These are phyloP conservation scores for Styela clava DNA, from an alignment of 23 tunicate genomes.

Conservation along the genomic window DNA sequence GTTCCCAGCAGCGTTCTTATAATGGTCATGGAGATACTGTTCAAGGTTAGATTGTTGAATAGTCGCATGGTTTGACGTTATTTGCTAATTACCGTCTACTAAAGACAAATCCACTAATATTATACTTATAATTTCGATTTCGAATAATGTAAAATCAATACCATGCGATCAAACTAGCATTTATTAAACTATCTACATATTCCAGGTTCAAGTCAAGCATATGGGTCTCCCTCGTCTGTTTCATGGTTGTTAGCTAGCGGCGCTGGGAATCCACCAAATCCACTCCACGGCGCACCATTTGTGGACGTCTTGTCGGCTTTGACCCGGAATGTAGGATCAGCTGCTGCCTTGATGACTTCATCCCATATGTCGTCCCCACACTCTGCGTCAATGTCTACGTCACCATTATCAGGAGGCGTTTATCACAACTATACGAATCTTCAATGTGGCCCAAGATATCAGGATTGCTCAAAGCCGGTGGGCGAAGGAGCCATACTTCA, in stretches of 20 bases:
- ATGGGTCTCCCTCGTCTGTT: slow-evolving; percentile 54
- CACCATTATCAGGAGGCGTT: neutral
- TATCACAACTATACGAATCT: slow-evolving; percentile 2
- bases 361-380: slow-evolving; percentile 20
- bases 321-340: slow-evolving; percentile 78
- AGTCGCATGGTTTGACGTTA: too few relatives aligned
- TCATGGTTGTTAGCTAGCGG: slow-evolving; percentile 78
- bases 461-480: neutral
- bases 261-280: slow-evolving; percentile 34
- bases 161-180: too few relatives aligned
- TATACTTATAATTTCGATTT: too few relatives aligned
- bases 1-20: slow-evolving; percentile 3
- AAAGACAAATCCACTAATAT: too few relatives aligned
- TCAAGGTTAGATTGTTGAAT: neutral
- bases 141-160: too few relatives aligned
- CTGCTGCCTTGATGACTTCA: slow-evolving; percentile 73
- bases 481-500: neutral
- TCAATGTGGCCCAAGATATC: neutral
- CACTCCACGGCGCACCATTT: slow-evolving; percentile 74
- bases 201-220: slow-evolving; percentile 32
- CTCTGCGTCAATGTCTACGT: neutral
- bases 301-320: slow-evolving; percentile 86
- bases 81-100: too few relatives aligned
- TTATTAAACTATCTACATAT: too few relatives aligned
- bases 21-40: slow-evolving; percentile 1